Evolutionary conservation across 1,140 invertebrate genomes (phyloP), one percentile per base, ranked within the genome.

Genomic region (Neodiprion fabricii): DNA sequence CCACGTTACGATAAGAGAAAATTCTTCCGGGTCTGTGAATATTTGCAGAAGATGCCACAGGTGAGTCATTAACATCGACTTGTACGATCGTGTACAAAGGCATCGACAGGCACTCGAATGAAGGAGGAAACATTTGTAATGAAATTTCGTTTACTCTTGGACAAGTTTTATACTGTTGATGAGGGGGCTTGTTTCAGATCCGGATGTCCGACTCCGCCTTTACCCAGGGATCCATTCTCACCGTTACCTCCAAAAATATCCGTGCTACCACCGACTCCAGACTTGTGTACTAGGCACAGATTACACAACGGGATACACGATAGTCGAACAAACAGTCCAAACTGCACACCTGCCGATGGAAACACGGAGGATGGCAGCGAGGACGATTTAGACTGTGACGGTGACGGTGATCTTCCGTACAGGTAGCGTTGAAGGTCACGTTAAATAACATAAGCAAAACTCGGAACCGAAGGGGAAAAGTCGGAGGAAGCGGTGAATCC

Each of bases 231-330:
- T 75, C 89, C 89, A 9, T 90, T 90, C 77, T 87, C 87, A 4
- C 89, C 89, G 23, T 79, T 90, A 28, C 89, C 89, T 67, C 93
- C 93, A 21, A 92, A 92, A 83, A 95, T 95, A 80, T 90, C 94
- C 14, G 92, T 95, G 47, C 89, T 94, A 23, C 94, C 94, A 69
- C 93, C 94, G 12, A 95, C 94, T 5, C 94, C 94, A 1, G 93
- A 95, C 74, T 28, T 86, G 8, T 88, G 85, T 74, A 81, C 81
- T 61, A 85, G 81, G 21, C 83, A 88, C 70, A 84, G 83, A 77
- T 68, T 85, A 14, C 77, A 79, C 66, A 86, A 85, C 71, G 82
- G 84, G 7, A 49, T 83, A 23, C 78, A 81, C 67, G 86, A 88
- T 71, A 82, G 84, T 40, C 81, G 82, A 12, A 61, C 53, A 5